These are phyloP conservation scores for Tragopan temminckii DNA, from an alignment of 2,797 vertebrate genomes.

Conservation along the genomic window DNA sequence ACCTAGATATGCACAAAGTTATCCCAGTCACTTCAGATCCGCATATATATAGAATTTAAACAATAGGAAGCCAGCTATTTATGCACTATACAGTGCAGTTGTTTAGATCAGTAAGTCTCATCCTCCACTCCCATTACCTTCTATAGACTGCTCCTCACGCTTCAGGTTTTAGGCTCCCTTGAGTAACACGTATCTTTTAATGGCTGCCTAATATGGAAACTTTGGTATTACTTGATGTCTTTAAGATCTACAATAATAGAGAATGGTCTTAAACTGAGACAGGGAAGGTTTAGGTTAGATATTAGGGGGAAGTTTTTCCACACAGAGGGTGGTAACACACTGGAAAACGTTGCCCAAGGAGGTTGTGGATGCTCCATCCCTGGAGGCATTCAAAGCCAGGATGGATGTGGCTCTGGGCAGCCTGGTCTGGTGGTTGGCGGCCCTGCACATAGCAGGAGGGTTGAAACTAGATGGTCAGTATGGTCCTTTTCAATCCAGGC, in stretches of 20 bases:
- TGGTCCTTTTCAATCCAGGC: too few relatives aligned
- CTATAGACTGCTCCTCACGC: neutral
- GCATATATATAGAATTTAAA: neutral
- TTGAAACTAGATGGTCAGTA: too few relatives aligned
- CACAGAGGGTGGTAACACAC: too few relatives aligned
- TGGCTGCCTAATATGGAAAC: neutral
- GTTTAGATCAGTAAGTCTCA: neutral
- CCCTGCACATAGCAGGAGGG: too few relatives aligned
- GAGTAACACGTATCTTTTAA: neutral
- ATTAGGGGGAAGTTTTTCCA: too few relatives aligned
- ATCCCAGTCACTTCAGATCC: neutral
- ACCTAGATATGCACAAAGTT: neutral
- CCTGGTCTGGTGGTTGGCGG: too few relatives aligned
- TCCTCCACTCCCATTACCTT: neutral
- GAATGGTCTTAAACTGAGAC: too few relatives aligned
- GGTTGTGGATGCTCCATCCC: too few relatives aligned
- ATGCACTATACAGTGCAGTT: neutral
- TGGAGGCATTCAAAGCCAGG: too few relatives aligned
- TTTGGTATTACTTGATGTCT: neutral
- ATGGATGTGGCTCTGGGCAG: too few relatives aligned
- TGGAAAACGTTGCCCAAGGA: too few relatives aligned
- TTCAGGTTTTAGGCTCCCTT: neutral
- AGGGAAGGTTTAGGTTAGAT: too few relatives aligned
- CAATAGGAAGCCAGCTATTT: neutral
- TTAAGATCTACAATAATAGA: neutral